These are phyloP conservation scores for Dysidea cf. avara DNA, from an alignment of 37 sponge, comb jelly and placozoan species.

Conservation along the genomic window DNA sequence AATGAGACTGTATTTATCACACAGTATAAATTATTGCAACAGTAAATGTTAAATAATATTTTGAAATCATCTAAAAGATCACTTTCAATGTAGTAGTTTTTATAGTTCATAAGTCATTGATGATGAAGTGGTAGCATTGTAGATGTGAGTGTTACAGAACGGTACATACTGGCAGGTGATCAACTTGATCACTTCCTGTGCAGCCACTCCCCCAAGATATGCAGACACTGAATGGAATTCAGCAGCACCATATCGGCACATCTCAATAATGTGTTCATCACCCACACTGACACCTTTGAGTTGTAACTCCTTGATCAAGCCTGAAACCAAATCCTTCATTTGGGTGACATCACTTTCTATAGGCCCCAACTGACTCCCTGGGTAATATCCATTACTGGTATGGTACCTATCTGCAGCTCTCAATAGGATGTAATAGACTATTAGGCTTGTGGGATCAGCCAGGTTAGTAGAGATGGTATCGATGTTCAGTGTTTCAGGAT, in stretches of 20 bases:
- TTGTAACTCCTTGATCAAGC: constrained; percentile 44
- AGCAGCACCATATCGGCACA: constrained; percentile 73
- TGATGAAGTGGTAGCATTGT: constrained; percentile 71
- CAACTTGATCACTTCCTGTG: constrained; percentile 94
- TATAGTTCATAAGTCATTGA: constrained; percentile 55
- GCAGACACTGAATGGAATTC: constrained; percentile 95
- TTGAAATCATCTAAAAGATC: no score
- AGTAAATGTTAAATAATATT: no score
- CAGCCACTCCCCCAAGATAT: constrained; percentile 90
- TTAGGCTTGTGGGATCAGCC: constrained; percentile 54
- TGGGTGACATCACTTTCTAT: constrained; percentile 59
- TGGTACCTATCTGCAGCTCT: constrained; percentile 79
- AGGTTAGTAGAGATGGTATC: constrained; percentile 40
- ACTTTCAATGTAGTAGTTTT: background rate
- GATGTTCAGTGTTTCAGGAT: constrained; percentile 20
- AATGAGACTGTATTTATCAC: no score
- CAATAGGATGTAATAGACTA: constrained; percentile 79
- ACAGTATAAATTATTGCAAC: no score
- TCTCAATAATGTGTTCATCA: constrained; percentile 38
- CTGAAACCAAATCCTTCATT: constrained; percentile 47
- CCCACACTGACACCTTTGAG: background rate
- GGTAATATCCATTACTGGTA: constrained; percentile 45
- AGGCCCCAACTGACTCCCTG: constrained; percentile 32
- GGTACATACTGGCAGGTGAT: constrained; percentile 95
- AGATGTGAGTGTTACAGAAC: constrained; percentile 90